phyloP scores from a whole-genome alignment of 1,140 invertebrate genomes.

The Drosophila willistoni region DNA sequence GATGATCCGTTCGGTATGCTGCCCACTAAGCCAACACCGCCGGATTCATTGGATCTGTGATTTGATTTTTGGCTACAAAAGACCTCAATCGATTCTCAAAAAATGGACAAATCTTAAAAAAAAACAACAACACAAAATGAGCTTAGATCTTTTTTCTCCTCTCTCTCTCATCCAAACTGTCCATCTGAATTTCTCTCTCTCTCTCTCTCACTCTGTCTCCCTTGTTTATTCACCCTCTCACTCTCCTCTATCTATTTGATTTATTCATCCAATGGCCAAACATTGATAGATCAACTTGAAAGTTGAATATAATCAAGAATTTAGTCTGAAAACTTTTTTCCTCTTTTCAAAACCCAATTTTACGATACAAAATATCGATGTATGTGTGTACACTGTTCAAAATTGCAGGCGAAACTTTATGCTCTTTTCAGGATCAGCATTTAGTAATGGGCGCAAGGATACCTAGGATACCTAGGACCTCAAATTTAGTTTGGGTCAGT shows the following conservation, averaged over 20 bases:
- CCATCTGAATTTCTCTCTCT: not conserved
- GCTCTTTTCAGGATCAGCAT: no score
- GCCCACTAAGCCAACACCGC: slow-evolving; percentile 79
- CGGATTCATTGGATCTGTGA: slow-evolving; percentile 83
- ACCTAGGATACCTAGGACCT: no score
- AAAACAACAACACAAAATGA: not conserved
- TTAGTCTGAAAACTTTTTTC: no score
- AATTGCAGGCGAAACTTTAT: no score
- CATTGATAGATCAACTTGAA: no score
- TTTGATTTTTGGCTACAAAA: slow-evolving; percentile 79
- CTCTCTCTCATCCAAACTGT: not conserved
- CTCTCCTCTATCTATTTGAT: not conserved
- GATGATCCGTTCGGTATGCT: slow-evolving; percentile 82
- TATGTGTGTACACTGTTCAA: no score
- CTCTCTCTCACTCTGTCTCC: not conserved
- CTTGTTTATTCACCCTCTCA: not conserved
- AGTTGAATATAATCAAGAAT: no score
- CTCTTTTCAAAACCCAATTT: no score
- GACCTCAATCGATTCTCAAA: slow-evolving; percentile 26
- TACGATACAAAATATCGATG: no score
- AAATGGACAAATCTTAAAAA: slow-evolving; percentile 18
- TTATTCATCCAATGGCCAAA: no score
- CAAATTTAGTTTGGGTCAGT: no score
- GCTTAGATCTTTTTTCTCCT: not conserved
- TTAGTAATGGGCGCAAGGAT: no score